Conservation (phyloP, 92 coral and sea anemone species). For the Porites rus region DNA sequence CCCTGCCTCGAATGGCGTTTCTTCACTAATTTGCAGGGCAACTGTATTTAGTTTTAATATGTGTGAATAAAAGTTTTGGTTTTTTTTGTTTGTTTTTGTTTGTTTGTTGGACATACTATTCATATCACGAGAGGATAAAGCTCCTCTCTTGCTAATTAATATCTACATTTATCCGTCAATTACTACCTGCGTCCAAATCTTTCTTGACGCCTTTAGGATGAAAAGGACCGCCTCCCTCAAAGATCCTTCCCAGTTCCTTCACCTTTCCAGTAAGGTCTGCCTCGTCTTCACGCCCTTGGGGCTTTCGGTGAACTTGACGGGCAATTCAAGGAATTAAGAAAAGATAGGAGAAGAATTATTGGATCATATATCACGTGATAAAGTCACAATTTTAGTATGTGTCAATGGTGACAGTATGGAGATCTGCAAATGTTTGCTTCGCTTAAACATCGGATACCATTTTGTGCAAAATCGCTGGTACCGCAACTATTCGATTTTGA, state of each 20-base stretch:
- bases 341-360: neutral
- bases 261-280: constrained; percentile 42
- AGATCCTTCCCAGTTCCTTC: constrained; percentile 47
- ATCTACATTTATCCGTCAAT: neutral
- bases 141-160: neutral
- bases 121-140: neutral
- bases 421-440: too few relatives aligned
- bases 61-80: too few relatives aligned
- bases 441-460: too few relatives aligned
- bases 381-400: too few relatives aligned
- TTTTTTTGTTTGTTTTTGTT: too few relatives aligned
- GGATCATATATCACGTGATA: neutral
- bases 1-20: too few relatives aligned
- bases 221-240: constrained; percentile 48
- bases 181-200: constrained; percentile 19
- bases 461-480: too few relatives aligned
- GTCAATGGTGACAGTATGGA: too few relatives aligned
- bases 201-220: constrained; percentile 8
- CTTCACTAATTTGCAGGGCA: too few relatives aligned
- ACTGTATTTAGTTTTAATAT: too few relatives aligned
- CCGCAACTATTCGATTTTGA: too few relatives aligned
- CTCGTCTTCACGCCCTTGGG: constrained; percentile 1
- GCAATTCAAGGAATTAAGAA: neutral
- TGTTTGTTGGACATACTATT: neutral
- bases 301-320: constrained; percentile 2